Conservation (phyloP, 2,113 vertebrate species). For the Tympanuchus pallidicinctus region DNA sequence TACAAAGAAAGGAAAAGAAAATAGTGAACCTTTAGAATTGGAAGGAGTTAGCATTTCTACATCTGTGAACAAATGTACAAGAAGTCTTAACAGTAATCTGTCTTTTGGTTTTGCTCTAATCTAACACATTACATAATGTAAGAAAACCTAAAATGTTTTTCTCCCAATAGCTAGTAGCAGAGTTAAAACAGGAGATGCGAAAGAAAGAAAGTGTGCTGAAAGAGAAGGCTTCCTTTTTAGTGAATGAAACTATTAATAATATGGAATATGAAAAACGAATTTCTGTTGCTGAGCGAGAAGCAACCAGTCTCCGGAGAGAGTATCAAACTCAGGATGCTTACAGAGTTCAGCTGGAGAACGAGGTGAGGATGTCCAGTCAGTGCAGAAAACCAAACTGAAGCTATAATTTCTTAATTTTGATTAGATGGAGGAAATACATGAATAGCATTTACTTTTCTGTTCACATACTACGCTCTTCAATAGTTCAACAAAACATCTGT, state of each 20-base stretch:
- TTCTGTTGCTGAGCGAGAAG: conserved; percentile 74
- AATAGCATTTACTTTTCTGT: not conserved
- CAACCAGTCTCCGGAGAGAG: conserved; percentile 76
- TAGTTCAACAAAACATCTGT: not conserved
- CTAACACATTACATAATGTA: not conserved
- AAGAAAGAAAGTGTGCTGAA: conserved; percentile 81
- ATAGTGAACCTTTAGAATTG: not conserved
- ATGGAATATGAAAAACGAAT: conserved; percentile 88
- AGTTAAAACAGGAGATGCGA: conserved; percentile 83
- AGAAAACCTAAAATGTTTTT: not conserved
- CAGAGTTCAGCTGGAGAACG: conserved; percentile 81
- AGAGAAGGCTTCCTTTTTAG: conserved; percentile 86
- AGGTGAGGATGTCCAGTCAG: conserved; percentile 72
- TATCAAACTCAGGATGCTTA: conserved; percentile 81
- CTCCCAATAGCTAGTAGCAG: conserved; percentile 80
- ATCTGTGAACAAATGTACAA: not conserved
- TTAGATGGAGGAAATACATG: not conserved
- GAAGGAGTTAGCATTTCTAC: not conserved
- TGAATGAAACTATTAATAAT: conserved; percentile 88
- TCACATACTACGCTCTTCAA: not conserved
- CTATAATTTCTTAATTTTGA: not conserved
- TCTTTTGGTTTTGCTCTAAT: not conserved
- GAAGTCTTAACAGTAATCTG: not conserved
- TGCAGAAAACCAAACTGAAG: not conserved
- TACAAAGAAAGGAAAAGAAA: not conserved